Conservation (phyloP, 1,140 invertebrate species). For the Brachystomella parvula region DNA sequence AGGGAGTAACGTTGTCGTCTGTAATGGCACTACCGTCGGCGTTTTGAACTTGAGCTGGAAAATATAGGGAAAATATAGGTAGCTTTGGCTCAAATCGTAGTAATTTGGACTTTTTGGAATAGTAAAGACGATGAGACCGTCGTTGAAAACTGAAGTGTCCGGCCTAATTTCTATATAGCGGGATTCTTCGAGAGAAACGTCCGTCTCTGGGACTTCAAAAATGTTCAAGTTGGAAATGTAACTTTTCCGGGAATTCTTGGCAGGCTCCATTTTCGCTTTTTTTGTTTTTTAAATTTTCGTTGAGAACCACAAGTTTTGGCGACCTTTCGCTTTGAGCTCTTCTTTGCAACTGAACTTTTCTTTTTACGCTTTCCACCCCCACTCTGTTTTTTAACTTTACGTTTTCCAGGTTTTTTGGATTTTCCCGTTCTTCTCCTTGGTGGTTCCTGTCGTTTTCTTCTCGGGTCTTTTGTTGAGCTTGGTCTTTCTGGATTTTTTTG, state of each 20-base stretch:
- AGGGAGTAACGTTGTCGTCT: not conserved
- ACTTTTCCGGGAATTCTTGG: not conserved
- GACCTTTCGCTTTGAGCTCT: not conserved
- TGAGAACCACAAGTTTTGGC: not conserved
- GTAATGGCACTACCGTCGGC: not conserved
- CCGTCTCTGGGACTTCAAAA: not conserved
- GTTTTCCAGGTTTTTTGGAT: not conserved
- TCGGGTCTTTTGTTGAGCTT: no score
- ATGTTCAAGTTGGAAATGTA: not conserved
- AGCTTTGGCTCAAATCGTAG: not conserved
- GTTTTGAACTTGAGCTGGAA: not conserved
- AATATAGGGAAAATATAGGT: no score
- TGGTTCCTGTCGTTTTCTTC: no score
- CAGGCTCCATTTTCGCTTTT: not conserved
- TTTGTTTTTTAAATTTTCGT: not conserved
- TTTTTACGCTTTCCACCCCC: not conserved
- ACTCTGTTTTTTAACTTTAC: not conserved
- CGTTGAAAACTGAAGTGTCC: not conserved
- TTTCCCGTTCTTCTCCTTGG: not conserved
- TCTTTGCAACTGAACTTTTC: not conserved
- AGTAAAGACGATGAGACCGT: not conserved
- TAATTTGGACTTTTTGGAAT: not conserved
- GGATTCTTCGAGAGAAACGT: not conserved
- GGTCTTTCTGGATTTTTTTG: no score
- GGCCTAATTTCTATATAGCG: not conserved